phyloP scores from a whole-genome alignment of 2,797 vertebrate genomes.

The Pseudomugil gertrudae region DNA sequence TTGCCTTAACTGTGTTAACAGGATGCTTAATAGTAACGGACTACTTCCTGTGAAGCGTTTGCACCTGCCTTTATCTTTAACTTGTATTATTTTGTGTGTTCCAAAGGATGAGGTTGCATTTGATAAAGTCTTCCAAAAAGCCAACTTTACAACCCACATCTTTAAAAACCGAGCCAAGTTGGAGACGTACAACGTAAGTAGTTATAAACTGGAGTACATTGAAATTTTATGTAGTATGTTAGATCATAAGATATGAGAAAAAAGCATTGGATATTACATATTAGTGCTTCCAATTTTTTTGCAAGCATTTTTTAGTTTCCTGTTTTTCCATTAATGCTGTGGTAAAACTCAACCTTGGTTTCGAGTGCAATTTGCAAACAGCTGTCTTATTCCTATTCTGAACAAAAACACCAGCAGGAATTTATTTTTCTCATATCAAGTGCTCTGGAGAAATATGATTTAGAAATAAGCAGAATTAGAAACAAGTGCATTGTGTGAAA shows the following conservation, averaged over 20 bases:
- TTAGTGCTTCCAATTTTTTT: slow-evolving; percentile 43
- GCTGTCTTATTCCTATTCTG: slow-evolving; percentile 35
- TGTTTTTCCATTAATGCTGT: neutral
- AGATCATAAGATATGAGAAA: slow-evolving; percentile 26
- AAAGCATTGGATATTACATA: slow-evolving; percentile 22
- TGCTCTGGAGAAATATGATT: slow-evolving; percentile 35
- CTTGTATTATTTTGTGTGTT: slow-evolving; percentile 22
- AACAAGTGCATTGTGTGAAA: slow-evolving; percentile 39
- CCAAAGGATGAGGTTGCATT: slow-evolving; percentile 90
- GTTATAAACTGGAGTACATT: slow-evolving; percentile 9
- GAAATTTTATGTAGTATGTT: slow-evolving; percentile 18
- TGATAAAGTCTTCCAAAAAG: slow-evolving; percentile 91
- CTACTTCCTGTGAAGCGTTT: slow-evolving; percentile 28
- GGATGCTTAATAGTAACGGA: slow-evolving; percentile 22
- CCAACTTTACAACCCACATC: slow-evolving; percentile 87
- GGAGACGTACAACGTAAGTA: slow-evolving; percentile 96
- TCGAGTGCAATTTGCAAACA: slow-evolving; percentile 17
- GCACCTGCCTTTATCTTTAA: slow-evolving; percentile 27
- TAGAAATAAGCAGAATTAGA: slow-evolving; percentile 36
- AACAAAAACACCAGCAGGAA: slow-evolving; percentile 46
- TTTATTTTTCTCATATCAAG: slow-evolving; percentile 40
- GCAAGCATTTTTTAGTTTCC: slow-evolving; percentile 14
- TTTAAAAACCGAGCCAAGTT: slow-evolving; percentile 92
- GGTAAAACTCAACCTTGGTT: neutral
- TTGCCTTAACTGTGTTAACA: slow-evolving; percentile 21